phyloP scores from a whole-genome alignment of 2,113 vertebrate genomes.

The Notechis scutatus region DNA sequence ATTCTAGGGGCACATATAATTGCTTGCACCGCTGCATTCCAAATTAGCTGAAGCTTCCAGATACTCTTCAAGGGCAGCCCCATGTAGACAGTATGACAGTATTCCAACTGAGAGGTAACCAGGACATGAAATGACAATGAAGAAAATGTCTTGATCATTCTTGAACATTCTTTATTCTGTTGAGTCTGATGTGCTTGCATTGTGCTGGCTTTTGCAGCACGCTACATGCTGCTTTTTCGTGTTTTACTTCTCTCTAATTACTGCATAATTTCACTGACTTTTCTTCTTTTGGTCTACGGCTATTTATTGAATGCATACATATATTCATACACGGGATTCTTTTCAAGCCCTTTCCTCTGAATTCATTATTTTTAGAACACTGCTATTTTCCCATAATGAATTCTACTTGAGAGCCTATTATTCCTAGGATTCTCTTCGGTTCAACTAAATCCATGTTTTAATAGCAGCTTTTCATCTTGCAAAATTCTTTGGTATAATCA shows the following conservation, averaged over 20 bases:
- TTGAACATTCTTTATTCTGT: neutral
- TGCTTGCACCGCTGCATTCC: neutral
- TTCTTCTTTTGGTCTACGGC: neutral
- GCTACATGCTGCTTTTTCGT: neutral
- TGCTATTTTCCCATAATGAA: neutral
- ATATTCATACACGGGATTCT: neutral
- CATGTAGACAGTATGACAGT: neutral
- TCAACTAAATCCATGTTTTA: neutral
- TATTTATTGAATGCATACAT: neutral
- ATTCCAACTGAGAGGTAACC: neutral
- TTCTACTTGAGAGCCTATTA: neutral
- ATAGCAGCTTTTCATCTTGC: neutral
- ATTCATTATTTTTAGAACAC: neutral
- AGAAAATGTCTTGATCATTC: neutral
- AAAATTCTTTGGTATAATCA: neutral
- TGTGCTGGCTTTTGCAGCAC: neutral
- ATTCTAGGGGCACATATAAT: neutral
- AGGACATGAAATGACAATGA: neutral
- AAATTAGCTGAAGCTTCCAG: neutral
- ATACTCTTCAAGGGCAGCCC: neutral
- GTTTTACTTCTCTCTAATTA: neutral
- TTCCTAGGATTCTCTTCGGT: neutral
- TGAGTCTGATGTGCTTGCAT: neutral
- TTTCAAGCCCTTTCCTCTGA: neutral
- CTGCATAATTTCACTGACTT: neutral